These are phyloP conservation scores for Butorides virescens DNA, from an alignment of 2,113 vertebrate species.

Conservation along the genomic window DNA sequence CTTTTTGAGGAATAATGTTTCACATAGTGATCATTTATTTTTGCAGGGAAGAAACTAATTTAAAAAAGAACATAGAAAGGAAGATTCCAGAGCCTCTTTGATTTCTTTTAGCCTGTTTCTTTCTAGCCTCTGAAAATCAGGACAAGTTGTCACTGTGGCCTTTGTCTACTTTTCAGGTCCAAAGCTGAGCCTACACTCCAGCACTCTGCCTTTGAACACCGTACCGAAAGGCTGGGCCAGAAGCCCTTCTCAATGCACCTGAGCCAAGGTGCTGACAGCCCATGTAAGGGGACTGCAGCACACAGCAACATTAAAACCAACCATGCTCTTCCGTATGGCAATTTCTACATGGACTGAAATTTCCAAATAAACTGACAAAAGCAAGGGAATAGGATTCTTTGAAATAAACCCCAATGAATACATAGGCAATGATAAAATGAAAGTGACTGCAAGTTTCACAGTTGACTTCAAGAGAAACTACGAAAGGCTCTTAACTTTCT, in stretches of 20 bases:
- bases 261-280: no score
- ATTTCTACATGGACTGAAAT: rapidly evolving
- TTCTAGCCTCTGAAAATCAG: background rate
- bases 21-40: background rate
- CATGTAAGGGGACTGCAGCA: rapidly evolving
- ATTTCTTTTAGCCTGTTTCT: background rate
- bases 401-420: background rate
- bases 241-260: background rate
- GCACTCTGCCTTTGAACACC: background rate
- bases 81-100: background rate
- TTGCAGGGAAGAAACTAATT: background rate
- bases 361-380: background rate
- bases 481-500: background rate
- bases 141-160: background rate
- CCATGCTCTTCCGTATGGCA: no score
- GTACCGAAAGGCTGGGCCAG: no score
- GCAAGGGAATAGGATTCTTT: background rate
- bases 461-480: background rate
- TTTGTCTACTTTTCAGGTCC: background rate
- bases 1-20: background rate
- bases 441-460: background rate
- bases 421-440: background rate
- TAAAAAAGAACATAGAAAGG: background rate
- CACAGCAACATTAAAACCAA: background rate
- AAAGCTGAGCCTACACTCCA: no score